Evolutionary conservation across 2,888 invertebrate genomes (phyloP).

Genomic region (Drosophila sordidula): DNA sequence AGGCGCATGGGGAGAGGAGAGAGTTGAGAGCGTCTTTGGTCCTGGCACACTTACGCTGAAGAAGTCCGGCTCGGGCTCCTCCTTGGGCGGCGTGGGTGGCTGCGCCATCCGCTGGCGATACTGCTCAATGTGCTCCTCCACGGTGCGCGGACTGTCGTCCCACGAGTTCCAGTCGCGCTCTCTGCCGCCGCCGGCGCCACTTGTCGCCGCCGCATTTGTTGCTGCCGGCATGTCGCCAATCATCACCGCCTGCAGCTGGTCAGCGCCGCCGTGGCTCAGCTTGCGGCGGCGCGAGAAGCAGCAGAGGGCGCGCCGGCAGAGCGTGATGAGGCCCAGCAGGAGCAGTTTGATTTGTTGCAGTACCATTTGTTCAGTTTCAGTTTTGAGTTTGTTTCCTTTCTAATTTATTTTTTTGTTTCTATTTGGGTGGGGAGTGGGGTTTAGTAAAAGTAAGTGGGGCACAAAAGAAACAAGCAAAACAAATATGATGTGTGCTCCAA

Average conservation of each 20-base stretch:
- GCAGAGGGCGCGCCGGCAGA: slow-evolving; percentile 87
- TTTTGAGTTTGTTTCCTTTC: neutral
- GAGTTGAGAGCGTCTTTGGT: neutral
- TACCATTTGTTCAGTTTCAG: slow-evolving; percentile 79
- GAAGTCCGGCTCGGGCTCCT: slow-evolving; percentile 86
- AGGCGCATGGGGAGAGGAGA: neutral
- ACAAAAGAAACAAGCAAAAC: slow-evolving; percentile 59
- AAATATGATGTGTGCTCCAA: slow-evolving; percentile 43
- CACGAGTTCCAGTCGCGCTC: slow-evolving; percentile 87
- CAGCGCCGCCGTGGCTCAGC: slow-evolving; percentile 68
- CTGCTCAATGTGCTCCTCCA: slow-evolving; percentile 88
- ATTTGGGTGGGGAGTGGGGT: slow-evolving; percentile 14
- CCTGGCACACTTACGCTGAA: slow-evolving; percentile 85
- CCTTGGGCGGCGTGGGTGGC: slow-evolving; percentile 83
- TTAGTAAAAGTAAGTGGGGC: slow-evolving; percentile 30
- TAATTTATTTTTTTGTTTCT: neutral
- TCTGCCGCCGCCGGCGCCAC: slow-evolving; percentile 3
- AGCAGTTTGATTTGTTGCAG: slow-evolving; percentile 87
- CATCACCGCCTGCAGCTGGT: slow-evolving; percentile 87
- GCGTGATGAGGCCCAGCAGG: slow-evolving; percentile 86
- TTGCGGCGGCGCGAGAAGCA: slow-evolving; percentile 87
- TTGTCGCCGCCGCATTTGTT: slow-evolving; percentile 5
- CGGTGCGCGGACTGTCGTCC: slow-evolving; percentile 87
- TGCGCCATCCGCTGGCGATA: slow-evolving; percentile 87
- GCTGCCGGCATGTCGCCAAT: slow-evolving; percentile 78